These are phyloP conservation scores for Microctenopoma lineatum DNA, from an alignment of 2,797 vertebrate species.

Conservation along the genomic window DNA sequence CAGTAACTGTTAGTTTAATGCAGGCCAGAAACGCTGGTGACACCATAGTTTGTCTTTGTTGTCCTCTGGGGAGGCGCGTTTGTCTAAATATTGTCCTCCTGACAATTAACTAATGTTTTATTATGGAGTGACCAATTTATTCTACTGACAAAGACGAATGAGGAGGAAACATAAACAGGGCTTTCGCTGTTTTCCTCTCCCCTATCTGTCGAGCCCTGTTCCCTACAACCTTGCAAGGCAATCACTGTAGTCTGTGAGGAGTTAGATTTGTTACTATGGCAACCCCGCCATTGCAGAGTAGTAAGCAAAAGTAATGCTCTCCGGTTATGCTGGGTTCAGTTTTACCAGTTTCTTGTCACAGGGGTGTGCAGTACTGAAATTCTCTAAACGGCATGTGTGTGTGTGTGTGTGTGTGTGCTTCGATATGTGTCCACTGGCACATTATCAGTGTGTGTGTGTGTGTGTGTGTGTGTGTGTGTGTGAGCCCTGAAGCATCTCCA, in stretches of 20 bases:
- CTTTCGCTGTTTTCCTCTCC: slow-evolving; percentile 1
- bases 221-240: slow-evolving; percentile 29
- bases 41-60: slow-evolving; percentile 50
- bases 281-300: slow-evolving; percentile 59
- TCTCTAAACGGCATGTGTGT: slow-evolving; percentile 10
- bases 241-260: slow-evolving; percentile 34
- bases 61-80: slow-evolving; percentile 30
- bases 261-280: slow-evolving; percentile 71
- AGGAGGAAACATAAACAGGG: slow-evolving; percentile 36
- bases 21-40: slow-evolving; percentile 25
- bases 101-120: slow-evolving; percentile 62
- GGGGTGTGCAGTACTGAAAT: slow-evolving; percentile 16
- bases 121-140: slow-evolving; percentile 64
- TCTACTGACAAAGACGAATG: slow-evolving; percentile 69
- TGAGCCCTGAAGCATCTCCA: slow-evolving; percentile 29
- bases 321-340: slow-evolving; percentile 31
- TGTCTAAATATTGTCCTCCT: slow-evolving; percentile 59
- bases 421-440: neutral
- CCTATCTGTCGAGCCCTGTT: slow-evolving; percentile 8
- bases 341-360: slow-evolving; percentile 32
- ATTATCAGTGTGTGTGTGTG: slow-evolving; percentile 5
- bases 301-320: slow-evolving; percentile 43
- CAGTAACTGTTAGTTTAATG: slow-evolving; percentile 43
- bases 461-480: neutral
- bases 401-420: slow-evolving; percentile 6